These are phyloP conservation scores for Ciconia stormi DNA, from an alignment of 2,113 vertebrate genomes.

Conservation along the genomic window DNA sequence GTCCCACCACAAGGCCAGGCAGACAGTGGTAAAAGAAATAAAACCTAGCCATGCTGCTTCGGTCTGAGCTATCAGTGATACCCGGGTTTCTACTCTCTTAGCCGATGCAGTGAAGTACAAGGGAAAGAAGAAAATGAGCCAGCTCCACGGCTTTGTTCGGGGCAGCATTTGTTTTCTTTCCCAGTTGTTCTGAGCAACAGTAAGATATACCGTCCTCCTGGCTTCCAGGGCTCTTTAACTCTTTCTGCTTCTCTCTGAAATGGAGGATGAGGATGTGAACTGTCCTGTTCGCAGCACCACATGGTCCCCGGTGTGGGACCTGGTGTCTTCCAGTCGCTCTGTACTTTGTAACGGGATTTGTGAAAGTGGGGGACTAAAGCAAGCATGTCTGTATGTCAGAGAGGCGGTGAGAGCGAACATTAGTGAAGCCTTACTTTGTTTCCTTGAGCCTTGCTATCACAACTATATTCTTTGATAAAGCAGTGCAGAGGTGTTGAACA, in stretches of 20 bases:
- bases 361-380: not conserved
- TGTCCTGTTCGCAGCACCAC: not conserved
- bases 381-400: not conserved
- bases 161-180: not conserved
- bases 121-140: not conserved
- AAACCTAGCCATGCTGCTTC: not conserved
- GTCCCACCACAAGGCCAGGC: not conserved
- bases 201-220: not conserved
- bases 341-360: not conserved
- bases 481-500: not conserved
- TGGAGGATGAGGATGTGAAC: not conserved
- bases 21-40: not conserved
- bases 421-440: not conserved
- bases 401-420: not conserved
- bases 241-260: not conserved
- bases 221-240: not conserved
- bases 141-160: not conserved
- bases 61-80: not conserved
- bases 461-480: not conserved
- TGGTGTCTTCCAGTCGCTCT: not conserved
- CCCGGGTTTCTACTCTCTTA: not conserved
- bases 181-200: not conserved
- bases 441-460: not conserved
- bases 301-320: not conserved
- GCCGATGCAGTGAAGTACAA: not conserved